A percentile compares a stretch with the other conserved stretches of the same genome.
phyloP scores from a whole-genome alignment of 2,888 invertebrate species.

The Trachelus troglodyta region DNA sequence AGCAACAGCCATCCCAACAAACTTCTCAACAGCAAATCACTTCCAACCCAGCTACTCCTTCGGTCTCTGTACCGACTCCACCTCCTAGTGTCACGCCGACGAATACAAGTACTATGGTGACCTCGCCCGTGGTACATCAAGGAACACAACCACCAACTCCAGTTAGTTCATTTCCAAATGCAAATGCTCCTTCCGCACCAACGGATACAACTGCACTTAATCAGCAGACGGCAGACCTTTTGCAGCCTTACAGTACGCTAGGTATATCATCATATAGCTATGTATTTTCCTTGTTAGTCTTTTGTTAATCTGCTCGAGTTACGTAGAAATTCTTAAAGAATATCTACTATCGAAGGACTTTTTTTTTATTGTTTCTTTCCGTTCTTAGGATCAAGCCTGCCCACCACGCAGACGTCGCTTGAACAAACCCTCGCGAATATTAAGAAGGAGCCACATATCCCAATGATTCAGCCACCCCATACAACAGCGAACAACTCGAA shows the following conservation, averaged over 20 bases:
- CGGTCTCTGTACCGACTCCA: constrained; percentile 58
- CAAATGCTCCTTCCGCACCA: constrained; percentile 46
- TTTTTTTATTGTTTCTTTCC: background rate
- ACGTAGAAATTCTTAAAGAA: background rate
- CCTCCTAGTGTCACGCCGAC: constrained; percentile 60
- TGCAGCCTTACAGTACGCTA: constrained; percentile 61
- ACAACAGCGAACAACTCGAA: constrained; percentile 48
- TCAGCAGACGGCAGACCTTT: constrained; percentile 55
- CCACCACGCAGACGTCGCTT: constrained; percentile 52
- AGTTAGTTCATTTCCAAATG: constrained; percentile 55
- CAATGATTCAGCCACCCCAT: constrained; percentile 47
- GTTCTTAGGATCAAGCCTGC: constrained; percentile 33
- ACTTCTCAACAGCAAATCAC: constrained; percentile 26
- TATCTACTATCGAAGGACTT: fast-evolving
- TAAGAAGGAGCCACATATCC: constrained; percentile 46
- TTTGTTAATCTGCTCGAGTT: background rate
- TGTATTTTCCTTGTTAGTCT: background rate
- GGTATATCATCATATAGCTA: constrained; percentile 39
- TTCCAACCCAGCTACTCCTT: constrained; percentile 55
- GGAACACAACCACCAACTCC: constrained; percentile 51
- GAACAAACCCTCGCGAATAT: constrained; percentile 49
- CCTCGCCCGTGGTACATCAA: constrained; percentile 57
- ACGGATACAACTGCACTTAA: constrained; percentile 49
- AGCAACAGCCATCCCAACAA: background rate
- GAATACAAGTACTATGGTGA: constrained; percentile 52